Percentiles rank a stretch among this genome's conserved stretches.
These are phyloP conservation scores for Lucifuga dentata DNA, from an alignment of 2,113 vertebrate species.

Conservation along the genomic window DNA sequence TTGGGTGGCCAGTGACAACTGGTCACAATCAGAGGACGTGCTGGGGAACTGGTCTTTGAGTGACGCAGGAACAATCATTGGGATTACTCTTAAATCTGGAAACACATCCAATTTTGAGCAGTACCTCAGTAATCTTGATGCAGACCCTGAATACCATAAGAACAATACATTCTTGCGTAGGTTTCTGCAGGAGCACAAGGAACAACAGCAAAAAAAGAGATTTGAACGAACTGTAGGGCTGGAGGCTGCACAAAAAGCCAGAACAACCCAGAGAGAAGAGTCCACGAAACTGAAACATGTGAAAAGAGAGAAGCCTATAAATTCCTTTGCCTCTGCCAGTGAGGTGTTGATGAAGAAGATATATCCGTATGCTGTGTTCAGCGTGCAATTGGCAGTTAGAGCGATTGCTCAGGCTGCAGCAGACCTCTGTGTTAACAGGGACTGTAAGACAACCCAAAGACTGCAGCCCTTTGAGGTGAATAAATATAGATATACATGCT, in stretches of 20 bases:
- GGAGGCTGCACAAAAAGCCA: too few species aligned
- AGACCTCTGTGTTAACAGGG: slow-evolving; percentile 76
- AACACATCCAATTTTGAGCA: slow-evolving; percentile 75
- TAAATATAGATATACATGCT: slow-evolving; percentile 31
- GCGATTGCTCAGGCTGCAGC: slow-evolving; percentile 80
- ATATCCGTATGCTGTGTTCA: slow-evolving; percentile 66
- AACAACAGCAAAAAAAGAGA: too few species aligned
- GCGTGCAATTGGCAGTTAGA: slow-evolving; percentile 67
- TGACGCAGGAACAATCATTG: slow-evolving; percentile 82
- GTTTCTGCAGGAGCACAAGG: slow-evolving; percentile 57
- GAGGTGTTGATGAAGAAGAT: not conserved
- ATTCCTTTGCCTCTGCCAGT: not conserved
- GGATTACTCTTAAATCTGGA: slow-evolving; percentile 84
- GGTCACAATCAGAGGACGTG: slow-evolving; percentile 82
- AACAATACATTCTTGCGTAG: slow-evolving; percentile 79
- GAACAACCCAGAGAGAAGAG: too few species aligned
- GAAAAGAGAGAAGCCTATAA: too few species aligned
- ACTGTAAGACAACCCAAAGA: slow-evolving; percentile 76
- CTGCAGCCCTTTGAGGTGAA: slow-evolving; percentile 63
- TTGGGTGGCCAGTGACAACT: slow-evolving; percentile 88
- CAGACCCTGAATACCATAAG: slow-evolving; percentile 36
- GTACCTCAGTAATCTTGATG: slow-evolving; percentile 79
- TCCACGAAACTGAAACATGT: too few species aligned
- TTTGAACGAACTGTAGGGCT: too few species aligned
- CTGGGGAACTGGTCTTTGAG: slow-evolving; percentile 74